Evolutionary conservation across 2,113 vertebrate species (phyloP), one percentile per base, ranked within the genome.

Genomic region (Furnarius figulus): DNA sequence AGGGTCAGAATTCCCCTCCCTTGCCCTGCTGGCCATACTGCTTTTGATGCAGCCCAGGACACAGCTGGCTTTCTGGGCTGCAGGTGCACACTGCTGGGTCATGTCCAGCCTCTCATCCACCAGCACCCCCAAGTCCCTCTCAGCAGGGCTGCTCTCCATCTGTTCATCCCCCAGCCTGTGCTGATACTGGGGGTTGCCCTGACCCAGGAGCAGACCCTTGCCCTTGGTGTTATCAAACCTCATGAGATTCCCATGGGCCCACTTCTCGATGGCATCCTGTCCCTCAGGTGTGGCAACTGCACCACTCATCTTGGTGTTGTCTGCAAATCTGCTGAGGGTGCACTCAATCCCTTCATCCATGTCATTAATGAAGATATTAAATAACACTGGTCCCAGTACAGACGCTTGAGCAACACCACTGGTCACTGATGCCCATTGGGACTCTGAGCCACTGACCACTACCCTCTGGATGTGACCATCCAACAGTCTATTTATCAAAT

Each of bases 131-230:
- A 65, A 6, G 8, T 4, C 13, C 20, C 3, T 40, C 20, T n/a
- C 1, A 0, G 30, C 50, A 65, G 22, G 8, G 27, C 17, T 80
- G 58, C 35, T 42, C 58, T 42, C 3, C 0, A 33, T 27, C 50
- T 22, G 8, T 37, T 66, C 35, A 73, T 19, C 21, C 7, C 35
- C 30, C 58, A 80, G 25, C 18, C 31, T 42, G 25, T 25, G 30
- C 3, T 27, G 14, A n/a, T 55, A 55, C 20, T 19, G 39, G 30
- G 20, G 8, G 6, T 8, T 27, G 24, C 21, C 16, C 7, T 10
- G 7, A 67, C 44, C 6, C 39, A 39, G 14, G 30, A 56, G 59
- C 40, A 58, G 16, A 66, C 12, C 31, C n/a, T n/a, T n/a, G n/a
- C n/a, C n/a, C n/a, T 73, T 35, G 22, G 18, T 50, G 11, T 3